Evolutionary conservation across 2,797 vertebrate species (phyloP).

Genomic region (Sebastes wilsoni): DNA sequence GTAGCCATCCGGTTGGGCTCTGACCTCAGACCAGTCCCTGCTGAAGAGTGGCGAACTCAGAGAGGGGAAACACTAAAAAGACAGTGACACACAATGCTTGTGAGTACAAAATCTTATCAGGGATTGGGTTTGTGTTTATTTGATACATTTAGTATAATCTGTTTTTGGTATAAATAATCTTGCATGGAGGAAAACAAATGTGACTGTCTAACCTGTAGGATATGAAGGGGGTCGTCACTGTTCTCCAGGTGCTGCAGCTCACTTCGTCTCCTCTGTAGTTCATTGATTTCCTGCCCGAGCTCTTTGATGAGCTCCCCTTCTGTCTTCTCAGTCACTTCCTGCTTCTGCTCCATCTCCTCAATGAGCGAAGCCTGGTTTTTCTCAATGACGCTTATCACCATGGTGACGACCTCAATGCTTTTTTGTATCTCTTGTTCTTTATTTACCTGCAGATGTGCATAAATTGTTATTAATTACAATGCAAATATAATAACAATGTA

Average conservation of each 20-base stretch:
- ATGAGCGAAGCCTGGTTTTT: conserved; percentile 36
- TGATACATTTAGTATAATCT: background rate
- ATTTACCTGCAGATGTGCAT: conserved; percentile 19
- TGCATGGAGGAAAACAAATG: background rate
- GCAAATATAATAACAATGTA: background rate
- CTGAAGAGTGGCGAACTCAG: conserved; percentile 15
- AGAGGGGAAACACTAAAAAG: conserved; percentile 38
- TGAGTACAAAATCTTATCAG: background rate
- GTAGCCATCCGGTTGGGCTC: background rate
- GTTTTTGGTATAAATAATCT: background rate
- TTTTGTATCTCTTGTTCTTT: conserved; percentile 34
- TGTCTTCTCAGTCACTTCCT: background rate
- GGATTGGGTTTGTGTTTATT: background rate
- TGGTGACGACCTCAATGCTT: conserved; percentile 18
- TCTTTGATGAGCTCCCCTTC: conserved; percentile 25
- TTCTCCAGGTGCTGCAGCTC: conserved; percentile 57
- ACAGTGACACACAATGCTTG: background rate
- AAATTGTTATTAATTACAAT: background rate
- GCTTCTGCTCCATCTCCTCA: conserved; percentile 39
- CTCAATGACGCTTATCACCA: conserved; percentile 35
- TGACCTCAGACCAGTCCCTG: conserved; percentile 46
- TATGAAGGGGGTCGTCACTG: conserved; percentile 48
- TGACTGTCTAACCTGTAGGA: conserved; percentile 45
- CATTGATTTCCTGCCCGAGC: conserved; percentile 52
- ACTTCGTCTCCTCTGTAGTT: conserved; percentile 37